Conservation (phyloP, 2,797 vertebrate species). For the Gymnoscopelus microlampas region DNA sequence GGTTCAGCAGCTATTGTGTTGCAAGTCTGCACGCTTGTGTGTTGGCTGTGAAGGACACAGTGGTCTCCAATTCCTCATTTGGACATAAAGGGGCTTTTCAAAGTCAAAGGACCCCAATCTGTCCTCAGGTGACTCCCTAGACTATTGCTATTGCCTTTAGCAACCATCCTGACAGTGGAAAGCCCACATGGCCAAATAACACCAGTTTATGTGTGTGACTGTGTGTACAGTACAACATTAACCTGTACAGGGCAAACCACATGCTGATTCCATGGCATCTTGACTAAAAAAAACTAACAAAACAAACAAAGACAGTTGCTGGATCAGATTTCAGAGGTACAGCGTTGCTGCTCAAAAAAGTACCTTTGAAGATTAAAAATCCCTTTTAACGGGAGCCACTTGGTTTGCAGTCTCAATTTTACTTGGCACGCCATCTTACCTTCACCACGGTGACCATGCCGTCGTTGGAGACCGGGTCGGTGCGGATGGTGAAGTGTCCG, state of each 20-base stretch:
- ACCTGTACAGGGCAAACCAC: background rate
- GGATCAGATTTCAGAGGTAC: too few species aligned
- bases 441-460: conserved; percentile 94
- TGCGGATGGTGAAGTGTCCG: conserved; percentile 90
- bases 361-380: too few species aligned
- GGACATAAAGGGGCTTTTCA: conserved; percentile 63
- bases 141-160: conserved; percentile 47
- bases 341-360: too few species aligned
- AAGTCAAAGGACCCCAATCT: conserved; percentile 60
- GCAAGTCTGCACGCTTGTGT: conserved; percentile 52
- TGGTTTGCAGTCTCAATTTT: too few species aligned
- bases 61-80: conserved; percentile 62
- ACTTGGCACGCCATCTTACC: conserved; percentile 73
- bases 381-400: too few species aligned
- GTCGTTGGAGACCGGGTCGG: conserved; percentile 90
- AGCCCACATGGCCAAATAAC: conserved; percentile 2
- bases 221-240: background rate
- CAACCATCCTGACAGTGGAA: conserved; percentile 30
- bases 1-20: conserved; percentile 62
- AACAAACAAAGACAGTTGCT: too few species aligned
- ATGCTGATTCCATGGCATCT: background rate
- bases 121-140: conserved; percentile 45
- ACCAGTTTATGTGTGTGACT: conserved; percentile 13
- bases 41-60: conserved; percentile 58
- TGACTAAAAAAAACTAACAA: too few species aligned